Conservation (phyloP, 2,888 invertebrate species). For the Dorcus hopei region DNA sequence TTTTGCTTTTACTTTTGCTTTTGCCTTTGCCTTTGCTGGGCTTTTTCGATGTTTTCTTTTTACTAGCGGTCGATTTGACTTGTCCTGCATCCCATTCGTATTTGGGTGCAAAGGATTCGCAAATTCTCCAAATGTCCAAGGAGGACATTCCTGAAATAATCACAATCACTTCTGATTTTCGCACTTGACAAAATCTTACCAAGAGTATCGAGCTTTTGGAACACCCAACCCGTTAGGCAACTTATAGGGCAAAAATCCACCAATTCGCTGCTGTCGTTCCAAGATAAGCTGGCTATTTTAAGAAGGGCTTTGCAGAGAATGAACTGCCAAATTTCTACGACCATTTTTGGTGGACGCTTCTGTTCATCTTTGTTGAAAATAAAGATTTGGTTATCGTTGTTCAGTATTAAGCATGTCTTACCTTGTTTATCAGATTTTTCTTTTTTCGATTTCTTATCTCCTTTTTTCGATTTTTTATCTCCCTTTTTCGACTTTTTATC, state of each 20-base stretch:
- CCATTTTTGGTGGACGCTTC: slow-evolving; percentile 26
- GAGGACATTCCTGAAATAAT: slow-evolving; percentile 4
- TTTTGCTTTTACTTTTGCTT: slow-evolving; percentile 4
- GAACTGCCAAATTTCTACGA: slow-evolving; percentile 51
- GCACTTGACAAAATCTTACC: slow-evolving; percentile 19
- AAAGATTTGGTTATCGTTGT: neutral
- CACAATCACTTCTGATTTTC: neutral
- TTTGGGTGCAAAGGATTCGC: slow-evolving; percentile 14
- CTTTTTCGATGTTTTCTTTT: slow-evolving; percentile 3
- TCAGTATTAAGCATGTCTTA: neutral
- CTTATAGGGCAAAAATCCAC: slow-evolving; percentile 48
- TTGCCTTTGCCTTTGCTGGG: slow-evolving; percentile 1
- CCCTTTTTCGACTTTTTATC: neutral
- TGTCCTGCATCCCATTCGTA: slow-evolving; percentile 31
- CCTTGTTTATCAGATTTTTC: too few relatives aligned
- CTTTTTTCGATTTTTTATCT: slow-evolving; percentile 3
- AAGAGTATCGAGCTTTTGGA: slow-evolving; percentile 32
- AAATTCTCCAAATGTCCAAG: slow-evolving; percentile 37
- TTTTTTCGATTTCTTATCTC: slow-evolving; percentile 2
- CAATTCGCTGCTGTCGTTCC: slow-evolving; percentile 40
- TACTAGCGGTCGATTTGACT: neutral
- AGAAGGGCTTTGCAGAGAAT: slow-evolving; percentile 51
- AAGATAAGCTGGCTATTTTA: slow-evolving; percentile 47
- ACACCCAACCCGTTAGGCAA: slow-evolving; percentile 50
- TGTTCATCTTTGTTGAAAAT: slow-evolving; percentile 20